phyloP scores from a whole-genome alignment of 2,113 vertebrate species.

The Corythornis madagascariensis region DNA sequence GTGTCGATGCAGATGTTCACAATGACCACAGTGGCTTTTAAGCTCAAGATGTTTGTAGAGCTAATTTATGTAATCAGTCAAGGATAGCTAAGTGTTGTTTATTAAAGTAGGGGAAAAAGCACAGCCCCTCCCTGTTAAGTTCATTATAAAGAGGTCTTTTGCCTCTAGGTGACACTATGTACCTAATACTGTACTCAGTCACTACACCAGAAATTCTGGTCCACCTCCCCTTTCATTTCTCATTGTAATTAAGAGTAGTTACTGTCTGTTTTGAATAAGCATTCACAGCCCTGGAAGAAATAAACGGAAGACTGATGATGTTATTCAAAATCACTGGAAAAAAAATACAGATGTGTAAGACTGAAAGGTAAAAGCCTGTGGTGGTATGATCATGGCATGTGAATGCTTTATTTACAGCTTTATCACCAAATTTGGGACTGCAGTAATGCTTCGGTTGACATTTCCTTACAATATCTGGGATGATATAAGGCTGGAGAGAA shows the following conservation, averaged over 20 bases:
- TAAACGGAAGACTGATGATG: neutral
- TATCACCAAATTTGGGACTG: neutral
- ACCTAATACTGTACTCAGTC: neutral
- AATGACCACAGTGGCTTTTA: neutral
- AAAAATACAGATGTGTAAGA: neutral
- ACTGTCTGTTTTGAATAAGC: neutral
- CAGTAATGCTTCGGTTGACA: neutral
- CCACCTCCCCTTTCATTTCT: neutral
- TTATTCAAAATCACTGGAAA: neutral
- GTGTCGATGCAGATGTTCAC: neutral
- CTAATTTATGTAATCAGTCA: neutral
- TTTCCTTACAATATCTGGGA: neutral
- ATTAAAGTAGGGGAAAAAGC: neutral
- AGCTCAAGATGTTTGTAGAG: neutral
- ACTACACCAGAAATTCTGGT: neutral
- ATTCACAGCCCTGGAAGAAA: neutral
- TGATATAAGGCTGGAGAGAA: neutral
- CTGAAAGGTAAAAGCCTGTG: neutral
- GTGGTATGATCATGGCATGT: neutral
- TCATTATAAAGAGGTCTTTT: neutral
- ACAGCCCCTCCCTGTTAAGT: neutral
- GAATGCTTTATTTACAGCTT: neutral
- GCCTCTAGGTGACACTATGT: conserved; percentile 60
- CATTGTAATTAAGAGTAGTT: neutral
- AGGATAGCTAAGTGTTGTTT: neutral